These are phyloP conservation scores for Rhegmatorhina hoffmannsi DNA, from an alignment of 2,113 vertebrate species.

Conservation along the genomic window DNA sequence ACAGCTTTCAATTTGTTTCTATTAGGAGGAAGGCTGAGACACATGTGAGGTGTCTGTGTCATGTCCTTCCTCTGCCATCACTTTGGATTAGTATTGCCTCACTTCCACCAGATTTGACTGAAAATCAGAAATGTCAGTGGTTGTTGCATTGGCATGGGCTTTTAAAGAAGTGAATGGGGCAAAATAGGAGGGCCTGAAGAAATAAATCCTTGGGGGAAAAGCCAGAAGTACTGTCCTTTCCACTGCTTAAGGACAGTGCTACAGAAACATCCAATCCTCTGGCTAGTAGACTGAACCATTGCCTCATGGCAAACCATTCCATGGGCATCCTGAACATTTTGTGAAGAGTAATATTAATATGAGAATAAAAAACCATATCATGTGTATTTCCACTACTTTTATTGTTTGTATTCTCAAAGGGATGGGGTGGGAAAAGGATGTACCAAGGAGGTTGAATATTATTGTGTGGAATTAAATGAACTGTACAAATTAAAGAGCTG, in stretches of 20 bases:
- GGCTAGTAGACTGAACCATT: neutral
- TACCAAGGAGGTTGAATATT: neutral
- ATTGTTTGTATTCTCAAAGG: neutral
- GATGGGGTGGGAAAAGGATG: neutral
- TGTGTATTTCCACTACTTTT: neutral
- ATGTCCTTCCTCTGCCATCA: neutral
- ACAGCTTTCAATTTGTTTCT: neutral
- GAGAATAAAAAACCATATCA: neutral
- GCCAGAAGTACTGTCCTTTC: neutral
- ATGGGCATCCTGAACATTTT: neutral
- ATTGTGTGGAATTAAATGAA: neutral
- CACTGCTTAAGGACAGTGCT: no score
- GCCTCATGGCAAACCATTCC: neutral
- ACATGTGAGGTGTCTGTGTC: neutral
- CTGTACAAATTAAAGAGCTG: neutral
- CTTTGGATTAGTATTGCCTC: neutral
- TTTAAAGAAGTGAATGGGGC: neutral
- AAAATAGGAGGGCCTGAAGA: neutral
- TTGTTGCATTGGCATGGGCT: neutral
- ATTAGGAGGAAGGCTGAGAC: neutral
- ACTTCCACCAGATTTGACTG: neutral
- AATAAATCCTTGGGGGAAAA: neutral
- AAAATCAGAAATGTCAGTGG: neutral
- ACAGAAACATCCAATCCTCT: neutral
- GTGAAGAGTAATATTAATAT: neutral